Conservation (phyloP, 2,888 invertebrate species). For the Parnassius glacialis region DNA sequence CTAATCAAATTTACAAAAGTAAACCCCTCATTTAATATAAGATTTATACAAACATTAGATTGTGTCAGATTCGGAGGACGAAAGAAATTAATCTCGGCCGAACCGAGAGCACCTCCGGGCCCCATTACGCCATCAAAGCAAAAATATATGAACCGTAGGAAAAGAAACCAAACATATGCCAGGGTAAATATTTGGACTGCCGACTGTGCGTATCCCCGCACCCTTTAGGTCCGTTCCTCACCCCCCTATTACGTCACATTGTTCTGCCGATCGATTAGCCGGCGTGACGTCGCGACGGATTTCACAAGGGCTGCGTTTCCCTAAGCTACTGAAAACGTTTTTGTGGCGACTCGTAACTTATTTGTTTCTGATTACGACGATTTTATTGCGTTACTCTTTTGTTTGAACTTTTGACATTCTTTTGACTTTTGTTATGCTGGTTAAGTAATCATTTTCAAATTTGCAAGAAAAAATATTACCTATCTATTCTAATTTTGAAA, state of each 20-base stretch:
- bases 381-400: slow-evolving; percentile 13
- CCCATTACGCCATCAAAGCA: slow-evolving; percentile 74
- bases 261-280: slow-evolving; percentile 75
- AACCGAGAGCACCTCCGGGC: slow-evolving; percentile 67
- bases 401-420: slow-evolving; percentile 20
- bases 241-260: slow-evolving; percentile 71
- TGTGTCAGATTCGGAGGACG: slow-evolving; percentile 39
- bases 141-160: slow-evolving; percentile 79
- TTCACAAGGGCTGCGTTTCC: slow-evolving; percentile 52
- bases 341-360: slow-evolving; percentile 30
- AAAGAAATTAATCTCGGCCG: slow-evolving; percentile 72
- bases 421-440: slow-evolving; percentile 6
- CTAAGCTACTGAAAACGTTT: slow-evolving; percentile 34
- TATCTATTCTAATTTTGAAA: no score
- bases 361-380: slow-evolving; percentile 30
- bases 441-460: slow-evolving; percentile 17
- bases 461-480: no score
- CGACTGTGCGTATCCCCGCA: slow-evolving; percentile 45
- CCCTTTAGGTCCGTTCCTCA: slow-evolving; percentile 40
- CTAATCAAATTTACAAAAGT: not conserved
- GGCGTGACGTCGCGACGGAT: slow-evolving; percentile 58
- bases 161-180: slow-evolving; percentile 80
- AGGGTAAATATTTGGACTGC: slow-evolving; percentile 74
- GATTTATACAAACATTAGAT: slow-evolving; percentile 38
- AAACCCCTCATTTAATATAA: not conserved